These are phyloP conservation scores for Genyomyrus donnyi DNA, from an alignment of 2,113 vertebrate species.

Conservation along the genomic window DNA sequence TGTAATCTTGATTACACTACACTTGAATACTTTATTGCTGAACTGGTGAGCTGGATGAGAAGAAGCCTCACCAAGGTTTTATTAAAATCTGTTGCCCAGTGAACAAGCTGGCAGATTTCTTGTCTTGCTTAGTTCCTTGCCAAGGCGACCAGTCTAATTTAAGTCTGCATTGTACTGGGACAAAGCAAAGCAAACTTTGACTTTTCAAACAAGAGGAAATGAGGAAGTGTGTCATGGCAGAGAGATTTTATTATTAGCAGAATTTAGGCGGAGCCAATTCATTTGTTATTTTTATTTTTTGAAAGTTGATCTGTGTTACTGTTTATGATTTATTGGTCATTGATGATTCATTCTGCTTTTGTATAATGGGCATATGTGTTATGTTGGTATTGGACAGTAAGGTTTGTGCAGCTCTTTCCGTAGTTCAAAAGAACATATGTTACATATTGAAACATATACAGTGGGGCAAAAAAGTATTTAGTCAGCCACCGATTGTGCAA, in stretches of 20 bases:
- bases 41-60: neutral
- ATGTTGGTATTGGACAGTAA: neutral
- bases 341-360: neutral
- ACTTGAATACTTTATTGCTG: neutral
- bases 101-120: conserved; percentile 3
- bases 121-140: neutral
- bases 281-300: neutral
- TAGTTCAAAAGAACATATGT: neutral
- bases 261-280: neutral
- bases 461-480: too few relatives aligned
- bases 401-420: neutral
- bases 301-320: neutral
- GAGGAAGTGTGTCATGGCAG: neutral
- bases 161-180: conserved; percentile 2
- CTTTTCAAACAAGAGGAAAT: neutral
- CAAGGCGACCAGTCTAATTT: neutral
- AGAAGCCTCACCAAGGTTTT: neutral
- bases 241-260: neutral
- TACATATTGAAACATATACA: neutral
- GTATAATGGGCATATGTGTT: neutral
- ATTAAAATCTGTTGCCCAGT: conserved; percentile 13
- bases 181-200: conserved; percentile 1
- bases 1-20: neutral
- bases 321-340: neutral
- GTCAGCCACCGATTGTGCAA: too few relatives aligned